A percentile compares a stretch with the other conserved stretches of the same genome.
These are phyloP conservation scores for Stegana nigrithorax DNA, from an alignment of 2,888 invertebrate species.

Conservation along the genomic window DNA sequence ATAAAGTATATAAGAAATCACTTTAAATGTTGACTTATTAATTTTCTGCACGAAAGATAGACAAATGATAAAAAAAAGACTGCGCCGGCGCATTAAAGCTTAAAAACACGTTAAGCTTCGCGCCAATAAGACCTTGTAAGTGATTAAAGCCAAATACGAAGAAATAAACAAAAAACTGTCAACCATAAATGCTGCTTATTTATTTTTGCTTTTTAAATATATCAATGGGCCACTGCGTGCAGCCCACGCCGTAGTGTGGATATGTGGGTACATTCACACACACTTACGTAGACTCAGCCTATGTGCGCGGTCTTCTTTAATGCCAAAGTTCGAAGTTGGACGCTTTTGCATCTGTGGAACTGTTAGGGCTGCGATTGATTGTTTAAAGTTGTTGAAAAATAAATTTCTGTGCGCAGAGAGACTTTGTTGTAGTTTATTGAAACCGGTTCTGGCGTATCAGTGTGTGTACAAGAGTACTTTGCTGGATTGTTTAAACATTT, in stretches of 20 bases:
- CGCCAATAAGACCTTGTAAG: conserved; percentile 7
- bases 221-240: too few relatives aligned
- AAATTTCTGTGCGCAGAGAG: neutral
- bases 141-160: neutral
- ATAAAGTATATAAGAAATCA: neutral
- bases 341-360: too few relatives aligned
- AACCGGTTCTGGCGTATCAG: conserved; percentile 1
- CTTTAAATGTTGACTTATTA: too few relatives aligned
- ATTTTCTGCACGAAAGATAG: too few relatives aligned
- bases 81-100: conserved; percentile 2
- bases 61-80: neutral
- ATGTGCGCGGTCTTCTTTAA: too few relatives aligned
- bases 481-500: neutral
- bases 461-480: too few relatives aligned
- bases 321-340: neutral
- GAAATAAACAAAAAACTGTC: neutral
- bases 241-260: too few relatives aligned
- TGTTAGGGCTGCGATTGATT: neutral
- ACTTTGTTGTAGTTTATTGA: neutral
- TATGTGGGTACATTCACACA: neutral
- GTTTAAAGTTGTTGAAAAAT: neutral
- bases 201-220: too few relatives aligned
- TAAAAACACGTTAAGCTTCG: neutral
- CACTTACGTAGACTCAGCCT: neutral
- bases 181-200: neutral